These are phyloP conservation scores for Stenoptilia bipunctidactyla DNA, from an alignment of 2,888 invertebrate species.

Conservation along the genomic window DNA sequence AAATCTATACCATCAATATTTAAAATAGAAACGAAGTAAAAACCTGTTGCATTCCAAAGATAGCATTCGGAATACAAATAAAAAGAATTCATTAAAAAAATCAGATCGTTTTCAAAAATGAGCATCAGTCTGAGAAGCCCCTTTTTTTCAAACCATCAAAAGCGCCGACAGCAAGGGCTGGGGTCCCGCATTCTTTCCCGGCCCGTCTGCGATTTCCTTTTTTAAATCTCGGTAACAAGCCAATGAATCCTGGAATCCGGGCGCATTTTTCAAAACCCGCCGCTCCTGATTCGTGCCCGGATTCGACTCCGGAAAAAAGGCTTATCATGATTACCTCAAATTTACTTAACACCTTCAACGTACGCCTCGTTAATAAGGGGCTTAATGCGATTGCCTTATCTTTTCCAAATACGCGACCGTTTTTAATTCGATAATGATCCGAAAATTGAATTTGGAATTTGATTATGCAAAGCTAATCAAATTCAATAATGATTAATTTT, in stretches of 20 bases:
- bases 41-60: too few species aligned
- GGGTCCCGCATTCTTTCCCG: constrained; percentile 41
- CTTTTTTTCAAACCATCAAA: constrained; percentile 44
- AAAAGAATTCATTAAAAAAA: constrained; percentile 22
- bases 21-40: too few species aligned
- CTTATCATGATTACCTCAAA: constrained; percentile 67
- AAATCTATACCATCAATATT: too few species aligned
- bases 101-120: constrained; percentile 51
- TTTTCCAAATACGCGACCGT: constrained; percentile 32
- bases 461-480: constrained; percentile 41
- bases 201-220: constrained; percentile 37
- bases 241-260: constrained; percentile 54
- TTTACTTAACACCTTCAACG: constrained; percentile 69
- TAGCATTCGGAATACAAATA: neutral
- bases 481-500: constrained; percentile 44
- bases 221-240: constrained; percentile 69
- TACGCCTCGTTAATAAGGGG: constrained; percentile 59
- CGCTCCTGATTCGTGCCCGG: constrained; percentile 27
- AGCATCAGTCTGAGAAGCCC: constrained; percentile 35
- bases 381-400: constrained; percentile 59
- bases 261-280: constrained; percentile 47
- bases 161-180: constrained; percentile 30
- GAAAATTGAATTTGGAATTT: constrained; percentile 49
- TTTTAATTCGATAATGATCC: constrained; percentile 56
- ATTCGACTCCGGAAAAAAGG: constrained; percentile 48